phyloP scores from a whole-genome alignment of 1,140 invertebrate genomes.

The Euura saliciscinereae region DNA sequence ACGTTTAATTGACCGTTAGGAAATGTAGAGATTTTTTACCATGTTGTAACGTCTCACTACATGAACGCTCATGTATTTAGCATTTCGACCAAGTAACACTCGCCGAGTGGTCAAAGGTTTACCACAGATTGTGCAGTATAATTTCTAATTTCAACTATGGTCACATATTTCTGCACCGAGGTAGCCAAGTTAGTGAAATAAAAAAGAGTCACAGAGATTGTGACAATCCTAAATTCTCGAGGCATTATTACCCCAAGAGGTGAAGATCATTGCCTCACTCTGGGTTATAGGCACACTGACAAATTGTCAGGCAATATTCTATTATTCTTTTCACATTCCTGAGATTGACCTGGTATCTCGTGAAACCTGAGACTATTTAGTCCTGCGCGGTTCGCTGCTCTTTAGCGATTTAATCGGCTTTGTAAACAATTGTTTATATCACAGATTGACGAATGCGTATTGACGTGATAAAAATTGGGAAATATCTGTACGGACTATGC shows the following conservation, averaged over 20 bases:
- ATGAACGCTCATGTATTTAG: background rate
- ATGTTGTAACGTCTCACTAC: background rate
- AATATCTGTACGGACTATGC: background rate
- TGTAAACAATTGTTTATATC: slow-evolving; percentile 2
- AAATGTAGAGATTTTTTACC: background rate
- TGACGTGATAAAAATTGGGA: background rate
- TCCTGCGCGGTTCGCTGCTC: background rate
- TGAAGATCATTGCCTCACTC: background rate
- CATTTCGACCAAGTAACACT: background rate
- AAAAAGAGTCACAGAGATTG: too few relatives aligned
- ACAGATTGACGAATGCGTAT: background rate
- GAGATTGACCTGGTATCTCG: background rate
- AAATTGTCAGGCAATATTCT: too few relatives aligned
- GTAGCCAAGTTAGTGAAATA: too few relatives aligned
- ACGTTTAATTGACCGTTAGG: background rate
- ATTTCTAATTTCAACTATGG: background rate
- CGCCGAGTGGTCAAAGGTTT: background rate
- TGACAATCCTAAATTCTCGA: too few relatives aligned
- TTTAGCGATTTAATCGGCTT: background rate
- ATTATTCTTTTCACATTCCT: too few relatives aligned
- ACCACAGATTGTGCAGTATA: background rate
- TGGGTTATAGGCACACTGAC: too few relatives aligned
- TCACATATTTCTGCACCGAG: background rate
- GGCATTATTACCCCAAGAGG: background rate
- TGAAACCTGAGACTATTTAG: background rate